Evolutionary conservation across 1,140 invertebrate genomes (phyloP).

Genomic region (Pseudomyrmex concolor): DNA sequence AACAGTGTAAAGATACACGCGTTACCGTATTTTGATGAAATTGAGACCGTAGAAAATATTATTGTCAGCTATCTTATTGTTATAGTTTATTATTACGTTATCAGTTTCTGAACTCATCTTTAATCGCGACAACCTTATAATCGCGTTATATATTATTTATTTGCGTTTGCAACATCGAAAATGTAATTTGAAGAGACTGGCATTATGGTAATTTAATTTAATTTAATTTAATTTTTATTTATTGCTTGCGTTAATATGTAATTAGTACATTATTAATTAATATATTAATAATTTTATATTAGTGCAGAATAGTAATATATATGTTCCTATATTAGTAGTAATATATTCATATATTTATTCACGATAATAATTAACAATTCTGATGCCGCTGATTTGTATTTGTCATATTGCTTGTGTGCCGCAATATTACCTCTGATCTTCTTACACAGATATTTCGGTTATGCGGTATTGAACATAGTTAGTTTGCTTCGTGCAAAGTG

Average conservation of each 20-base stretch:
- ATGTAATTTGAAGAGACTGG: background rate
- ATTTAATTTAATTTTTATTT: too few species aligned
- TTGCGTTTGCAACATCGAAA: background rate
- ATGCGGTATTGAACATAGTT: conserved; percentile 6
- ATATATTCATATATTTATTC: conserved; percentile 1
- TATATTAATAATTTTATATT: too few species aligned
- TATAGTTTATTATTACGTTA: background rate
- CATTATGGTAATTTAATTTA: background rate
- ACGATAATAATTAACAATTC: conserved; percentile 37
- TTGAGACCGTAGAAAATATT: background rate
- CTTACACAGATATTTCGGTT: conserved; percentile 27
- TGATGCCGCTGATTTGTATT: conserved; percentile 13
- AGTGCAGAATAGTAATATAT: background rate
- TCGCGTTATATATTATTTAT: background rate
- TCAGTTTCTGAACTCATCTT: background rate
- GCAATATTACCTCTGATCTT: conserved; percentile 36
- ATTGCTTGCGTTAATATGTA: background rate
- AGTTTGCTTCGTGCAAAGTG: conserved; percentile 5
- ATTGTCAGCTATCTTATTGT: background rate
- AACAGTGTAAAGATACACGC: too few species aligned
- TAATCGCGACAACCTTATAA: background rate
- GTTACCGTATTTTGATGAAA: background rate
- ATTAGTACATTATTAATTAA: too few species aligned
- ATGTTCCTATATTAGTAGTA: background rate
- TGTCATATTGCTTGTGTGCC: conserved; percentile 2